phyloP scores from a whole-genome alignment of 23 tunicate species.

The Trididemnum nubilum region DNA sequence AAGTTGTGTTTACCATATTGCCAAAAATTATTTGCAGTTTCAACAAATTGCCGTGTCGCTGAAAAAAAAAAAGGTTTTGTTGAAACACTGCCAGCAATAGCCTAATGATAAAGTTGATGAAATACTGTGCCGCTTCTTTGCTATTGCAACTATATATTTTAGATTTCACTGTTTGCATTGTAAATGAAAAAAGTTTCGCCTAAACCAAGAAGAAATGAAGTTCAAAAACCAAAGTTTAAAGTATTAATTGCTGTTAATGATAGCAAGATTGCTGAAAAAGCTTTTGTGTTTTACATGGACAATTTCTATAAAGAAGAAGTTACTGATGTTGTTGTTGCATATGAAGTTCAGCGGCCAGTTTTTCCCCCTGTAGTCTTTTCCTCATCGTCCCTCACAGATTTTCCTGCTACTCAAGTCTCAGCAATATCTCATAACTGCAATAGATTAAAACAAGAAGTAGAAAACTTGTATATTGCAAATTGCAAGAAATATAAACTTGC shows the following conservation, averaged over 20 bases:
- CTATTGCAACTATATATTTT: too few relatives aligned
- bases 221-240: slow-evolving; percentile 66
- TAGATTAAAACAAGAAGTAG: neutral
- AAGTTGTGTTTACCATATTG: too few relatives aligned
- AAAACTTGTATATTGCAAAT: neutral
- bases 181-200: too few relatives aligned
- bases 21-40: too few relatives aligned
- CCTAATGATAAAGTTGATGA: too few relatives aligned
- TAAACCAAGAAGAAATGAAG: too few relatives aligned
- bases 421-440: neutral
- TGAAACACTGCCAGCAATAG: too few relatives aligned
- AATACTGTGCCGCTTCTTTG: too few relatives aligned
- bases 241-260: slow-evolving; percentile 70
- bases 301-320: slow-evolving; percentile 38
- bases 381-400: neutral
- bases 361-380: slow-evolving; percentile 22
- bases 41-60: too few relatives aligned
- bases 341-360: slow-evolving; percentile 38
- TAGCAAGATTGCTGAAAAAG: slow-evolving; percentile 58
- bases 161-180: too few relatives aligned
- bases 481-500: neutral
- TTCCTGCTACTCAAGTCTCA: slow-evolving; percentile 26
- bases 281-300: slow-evolving; percentile 41
- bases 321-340: slow-evolving; percentile 19
- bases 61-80: too few relatives aligned